phyloP scores from a whole-genome alignment of 1,140 invertebrate genomes.

The Tetramorium parvispinum region DNA sequence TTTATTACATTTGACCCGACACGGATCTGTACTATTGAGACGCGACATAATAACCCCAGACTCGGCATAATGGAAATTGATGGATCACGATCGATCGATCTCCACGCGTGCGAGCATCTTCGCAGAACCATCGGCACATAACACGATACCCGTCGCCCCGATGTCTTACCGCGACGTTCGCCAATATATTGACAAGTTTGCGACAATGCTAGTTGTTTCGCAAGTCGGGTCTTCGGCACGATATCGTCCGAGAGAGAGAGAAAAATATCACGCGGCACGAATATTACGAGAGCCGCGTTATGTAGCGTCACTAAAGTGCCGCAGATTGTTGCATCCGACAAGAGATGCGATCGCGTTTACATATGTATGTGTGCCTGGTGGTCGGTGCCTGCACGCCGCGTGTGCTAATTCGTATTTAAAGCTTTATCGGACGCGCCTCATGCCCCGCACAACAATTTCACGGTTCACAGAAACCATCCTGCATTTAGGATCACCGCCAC shows the following conservation, averaged over 20 bases:
- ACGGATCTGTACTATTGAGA: constrained; percentile 22
- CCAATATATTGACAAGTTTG: background rate
- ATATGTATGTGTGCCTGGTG: background rate
- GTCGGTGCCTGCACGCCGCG: constrained; percentile 60
- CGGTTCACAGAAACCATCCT: constrained; percentile 79
- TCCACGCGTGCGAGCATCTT: background rate
- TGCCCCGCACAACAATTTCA: constrained; percentile 82
- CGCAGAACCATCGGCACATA: background rate
- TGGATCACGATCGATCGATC: constrained; percentile 48
- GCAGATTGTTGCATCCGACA: constrained; percentile 1
- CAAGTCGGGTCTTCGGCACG: background rate
- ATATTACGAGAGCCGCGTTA: background rate
- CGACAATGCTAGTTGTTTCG: background rate
- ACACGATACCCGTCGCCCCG: background rate
- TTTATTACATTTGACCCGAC: constrained; percentile 35
- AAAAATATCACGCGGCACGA: too few relatives aligned
- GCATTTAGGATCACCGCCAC: constrained; percentile 25
- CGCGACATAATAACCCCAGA: constrained; percentile 14
- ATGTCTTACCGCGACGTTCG: background rate
- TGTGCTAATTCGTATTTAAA: constrained; percentile 84
- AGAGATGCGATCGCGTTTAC: background rate
- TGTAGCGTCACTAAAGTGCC: background rate
- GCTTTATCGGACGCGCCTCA: constrained; percentile 80
- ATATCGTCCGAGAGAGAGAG: background rate
- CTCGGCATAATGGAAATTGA: constrained; percentile 22